Base-by-base conservation (phyloP, 2,113 vertebrate species). In the Rutilus rutilus region DNA sequence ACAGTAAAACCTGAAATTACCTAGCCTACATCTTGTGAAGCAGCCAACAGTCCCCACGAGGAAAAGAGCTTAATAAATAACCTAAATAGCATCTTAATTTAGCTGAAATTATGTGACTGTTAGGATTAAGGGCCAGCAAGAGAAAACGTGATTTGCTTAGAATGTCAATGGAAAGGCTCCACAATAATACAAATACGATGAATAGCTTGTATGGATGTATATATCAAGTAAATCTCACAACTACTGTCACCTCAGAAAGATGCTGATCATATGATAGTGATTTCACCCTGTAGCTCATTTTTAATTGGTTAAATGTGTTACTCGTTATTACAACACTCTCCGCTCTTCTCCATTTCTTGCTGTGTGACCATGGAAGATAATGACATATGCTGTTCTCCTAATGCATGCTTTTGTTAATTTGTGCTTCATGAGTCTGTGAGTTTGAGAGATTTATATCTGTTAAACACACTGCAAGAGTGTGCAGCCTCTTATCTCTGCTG, bases 401-500 rank as follows among this genome's bases (percentile, higher is more conserved):
- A 42, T 25, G 36, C 36, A 45, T 27, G 39, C 15, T 62, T 64
- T 27, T 64, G 59, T 30, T 80, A 9, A 62, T 64, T 27, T 64
- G 78, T 27, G 39, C 8, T 64, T 45, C 36, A 45, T 45, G n/a
- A 42, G 47, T 19, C 23, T 64, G 36, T 62, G n/a, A 64, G 25
- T 45, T 75, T 78, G 33, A 36, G 75, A 23, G 75, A 2, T 78
- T 6, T 23, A 27, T 64, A 36, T 30, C 25, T 50, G 27, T 14
- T 45, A 52, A 69, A 69, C 30, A 59, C 27, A 73, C 65, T 33
- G 14, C 81, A 54, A 71, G n/a, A 36, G 39, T 67, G 59, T 21
- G 45, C 25, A 2, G 59, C 36, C 78, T 52, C 21, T 82, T 82
- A 82, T 82, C 79, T 67, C 79, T 11, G 23, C 23, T 73, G 65